Base-by-base conservation (phyloP, 2,113 vertebrate species). In the Pteronura brasiliensis region DNA sequence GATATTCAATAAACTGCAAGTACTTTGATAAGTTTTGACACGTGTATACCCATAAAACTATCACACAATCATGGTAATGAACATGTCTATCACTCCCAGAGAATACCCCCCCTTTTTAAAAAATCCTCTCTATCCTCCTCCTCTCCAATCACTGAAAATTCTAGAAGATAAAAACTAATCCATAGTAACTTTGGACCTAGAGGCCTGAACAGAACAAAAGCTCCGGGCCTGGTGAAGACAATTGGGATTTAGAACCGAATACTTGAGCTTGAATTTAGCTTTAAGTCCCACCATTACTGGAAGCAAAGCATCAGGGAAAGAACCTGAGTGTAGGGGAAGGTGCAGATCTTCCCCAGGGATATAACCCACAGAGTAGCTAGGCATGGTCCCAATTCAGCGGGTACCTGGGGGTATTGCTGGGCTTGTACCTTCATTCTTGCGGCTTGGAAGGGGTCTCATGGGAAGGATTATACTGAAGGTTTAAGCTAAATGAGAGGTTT, bases 121-220 rank as follows among this genome's bases (percentile, higher is more conserved):
- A 69, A 52, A 76, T 81, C 59, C 20, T 92, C 42, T 4, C 21
- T 76, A 17, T 63, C 14, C 0, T 39, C 36, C 21, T 90, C 7
- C 21, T 8, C 8, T 10, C 21, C 3, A 25, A 88, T 42, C 31
- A 71, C 21, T 65, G 74, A 94, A 92, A 39, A 59, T 88, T 93
- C 79, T 92, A 39, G 57, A 90, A 31, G 76, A 91, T 84, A 85
- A 47, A 90, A 93, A 57, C 52, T 81, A 88, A 71, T 93, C 8
- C 69, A 71, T 36, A 82, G 88, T 71, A 90, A 72, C 44, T 91
- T 93, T 97, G 90, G 55, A 88, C 49, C 23, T 79, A 65, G 36
- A 95, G n/a, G 29, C 42, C 34, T 87, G 27, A 83, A 77, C 29
- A 63, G 47, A 57, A 65, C 27, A 61, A 71, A 34, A 71, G 59